These are phyloP conservation scores for Branchinecta lindahli DNA, from an alignment of 1,140 invertebrate genomes.

Conservation along the genomic window DNA sequence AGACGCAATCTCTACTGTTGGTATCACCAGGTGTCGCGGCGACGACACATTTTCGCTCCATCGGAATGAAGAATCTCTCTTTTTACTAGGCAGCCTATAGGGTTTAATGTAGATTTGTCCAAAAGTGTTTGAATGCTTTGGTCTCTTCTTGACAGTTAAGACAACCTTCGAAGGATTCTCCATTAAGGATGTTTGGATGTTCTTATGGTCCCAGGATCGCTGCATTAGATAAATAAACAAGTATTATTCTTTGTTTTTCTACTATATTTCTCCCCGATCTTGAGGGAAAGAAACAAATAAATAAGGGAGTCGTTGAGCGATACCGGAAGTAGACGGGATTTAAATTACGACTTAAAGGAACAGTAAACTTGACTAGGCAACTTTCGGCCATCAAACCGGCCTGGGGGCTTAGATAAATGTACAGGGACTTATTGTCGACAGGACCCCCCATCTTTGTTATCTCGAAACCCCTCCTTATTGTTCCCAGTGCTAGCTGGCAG, in stretches of 20 bases:
- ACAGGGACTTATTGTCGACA: too few species aligned
- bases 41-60: conserved; percentile 50
- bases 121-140: conserved; percentile 62
- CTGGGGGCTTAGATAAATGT: too few species aligned
- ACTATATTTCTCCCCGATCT: neutral
- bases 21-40: conserved; percentile 37
- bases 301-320: too few species aligned
- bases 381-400: too few species aligned
- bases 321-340: too few species aligned
- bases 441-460: too few species aligned
- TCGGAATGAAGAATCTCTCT: conserved; percentile 42
- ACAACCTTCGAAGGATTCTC: conserved; percentile 64
- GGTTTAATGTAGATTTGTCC: conserved; percentile 66
- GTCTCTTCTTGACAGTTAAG: conserved; percentile 65
- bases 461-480: too few species aligned
- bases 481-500: too few species aligned
- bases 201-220: conserved; percentile 67
- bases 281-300: too few species aligned
- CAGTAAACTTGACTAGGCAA: too few species aligned
- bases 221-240: conserved; percentile 24
- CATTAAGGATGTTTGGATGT: conserved; percentile 55
- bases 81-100: conserved; percentile 53
- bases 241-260: neutral
- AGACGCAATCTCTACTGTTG: conserved; percentile 43
- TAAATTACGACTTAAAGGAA: too few species aligned